Conservation (phyloP, 1,140 invertebrate species). For the Bathynomus jamesi region DNA sequence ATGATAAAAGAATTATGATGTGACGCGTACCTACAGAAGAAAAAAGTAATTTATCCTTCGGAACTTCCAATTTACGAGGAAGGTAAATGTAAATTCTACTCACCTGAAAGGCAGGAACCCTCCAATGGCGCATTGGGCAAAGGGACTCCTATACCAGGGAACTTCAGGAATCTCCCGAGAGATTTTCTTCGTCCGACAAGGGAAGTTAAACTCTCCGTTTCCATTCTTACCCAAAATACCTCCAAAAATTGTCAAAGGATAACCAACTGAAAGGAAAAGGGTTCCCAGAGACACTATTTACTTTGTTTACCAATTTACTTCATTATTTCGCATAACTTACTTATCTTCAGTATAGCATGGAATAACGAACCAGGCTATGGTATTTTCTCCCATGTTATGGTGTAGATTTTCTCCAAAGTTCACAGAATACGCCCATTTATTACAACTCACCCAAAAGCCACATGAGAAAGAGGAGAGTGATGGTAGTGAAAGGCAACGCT, state of each 20-base stretch:
- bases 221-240: slow-evolving; percentile 51
- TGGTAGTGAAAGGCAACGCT: slow-evolving; percentile 48
- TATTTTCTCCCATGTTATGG: too few species aligned
- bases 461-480: slow-evolving; percentile 47
- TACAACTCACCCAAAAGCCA: slow-evolving; percentile 50
- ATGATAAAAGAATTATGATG: too few species aligned
- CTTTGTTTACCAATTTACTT: too few species aligned
- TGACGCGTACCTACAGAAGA: too few species aligned
- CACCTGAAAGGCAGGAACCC: slow-evolving; percentile 52
- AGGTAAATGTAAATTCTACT: background rate
- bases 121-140: slow-evolving; percentile 48
- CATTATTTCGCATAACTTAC: too few species aligned
- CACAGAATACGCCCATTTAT: too few species aligned
- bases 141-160: slow-evolving; percentile 47
- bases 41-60: too few species aligned
- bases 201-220: slow-evolving; percentile 46
- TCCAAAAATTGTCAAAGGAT: slow-evolving; percentile 49
- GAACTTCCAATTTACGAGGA: too few species aligned
- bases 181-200: slow-evolving; percentile 51
- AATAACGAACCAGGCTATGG: too few species aligned
- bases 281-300: too few species aligned
- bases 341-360: too few species aligned
- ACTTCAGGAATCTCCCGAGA: slow-evolving; percentile 48
- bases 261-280: slow-evolving; percentile 46
- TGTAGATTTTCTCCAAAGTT: too few species aligned